Conservation (phyloP, 2,888 invertebrate genomes). For the Periphyllus acericola region DNA sequence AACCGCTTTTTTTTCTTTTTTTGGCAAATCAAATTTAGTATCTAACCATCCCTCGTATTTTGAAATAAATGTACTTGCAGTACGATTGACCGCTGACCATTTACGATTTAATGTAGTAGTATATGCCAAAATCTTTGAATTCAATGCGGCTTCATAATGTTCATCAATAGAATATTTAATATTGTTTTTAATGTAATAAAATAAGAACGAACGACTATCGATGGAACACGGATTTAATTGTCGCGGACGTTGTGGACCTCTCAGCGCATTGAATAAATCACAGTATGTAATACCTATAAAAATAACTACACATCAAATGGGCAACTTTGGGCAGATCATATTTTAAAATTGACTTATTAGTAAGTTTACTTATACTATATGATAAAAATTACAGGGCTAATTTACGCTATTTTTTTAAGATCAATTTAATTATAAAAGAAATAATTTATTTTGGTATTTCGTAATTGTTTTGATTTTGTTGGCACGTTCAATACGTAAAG, state of each 20-base stretch:
- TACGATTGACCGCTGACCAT: conserved; percentile 6
- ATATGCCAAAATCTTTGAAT: background rate
- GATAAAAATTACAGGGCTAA: conserved; percentile 1
- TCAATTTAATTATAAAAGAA: background rate
- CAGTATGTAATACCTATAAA: conserved; percentile 9
- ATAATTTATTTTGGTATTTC: no score
- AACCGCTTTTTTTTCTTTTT: background rate
- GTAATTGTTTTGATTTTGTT: conserved; percentile 16
- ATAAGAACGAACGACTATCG: conserved; percentile 11
- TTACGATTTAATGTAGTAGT: conserved; percentile 13
- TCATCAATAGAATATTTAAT: conserved; percentile 9
- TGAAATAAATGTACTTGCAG: conserved; percentile 19
- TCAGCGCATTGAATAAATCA: conserved; percentile 11
- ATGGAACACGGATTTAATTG: background rate
- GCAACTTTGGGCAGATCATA: background rate
- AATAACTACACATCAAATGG: background rate
- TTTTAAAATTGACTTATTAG: conserved; percentile 9
- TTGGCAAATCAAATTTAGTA: conserved; percentile 30
- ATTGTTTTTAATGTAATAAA: conserved; percentile 11
- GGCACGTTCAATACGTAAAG: background rate
- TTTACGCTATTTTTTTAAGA: background rate
- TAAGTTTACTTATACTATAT: conserved; percentile 7
- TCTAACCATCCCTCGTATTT: conserved; percentile 22
- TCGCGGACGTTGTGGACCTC: conserved; percentile 5
- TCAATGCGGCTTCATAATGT: conserved; percentile 22